These are phyloP conservation scores for Drosophila birchii DNA, from an alignment of 2,888 invertebrate species.

Conservation along the genomic window DNA sequence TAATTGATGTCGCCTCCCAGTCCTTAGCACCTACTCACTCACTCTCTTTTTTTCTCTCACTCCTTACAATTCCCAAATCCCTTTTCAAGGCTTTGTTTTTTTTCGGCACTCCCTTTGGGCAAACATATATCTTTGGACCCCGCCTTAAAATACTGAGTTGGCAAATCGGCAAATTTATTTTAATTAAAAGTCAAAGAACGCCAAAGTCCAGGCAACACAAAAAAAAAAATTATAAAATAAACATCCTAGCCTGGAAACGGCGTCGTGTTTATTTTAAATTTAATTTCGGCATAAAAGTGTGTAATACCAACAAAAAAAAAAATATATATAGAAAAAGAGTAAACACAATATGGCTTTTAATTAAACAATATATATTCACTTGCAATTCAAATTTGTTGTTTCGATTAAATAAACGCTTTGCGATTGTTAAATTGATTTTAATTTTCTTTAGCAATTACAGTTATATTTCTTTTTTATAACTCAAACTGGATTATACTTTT, in stretches of 20 bases:
- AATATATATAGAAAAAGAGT: background rate
- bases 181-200: background rate
- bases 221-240: slow-evolving; percentile 1
- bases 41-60: background rate
- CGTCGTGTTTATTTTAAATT: slow-evolving; percentile 8
- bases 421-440: background rate
- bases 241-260: slow-evolving; percentile 3
- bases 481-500: background rate
- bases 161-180: slow-evolving; percentile 14
- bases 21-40: slow-evolving; percentile 4
- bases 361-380: slow-evolving; percentile 14
- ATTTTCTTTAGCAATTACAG: background rate
- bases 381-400: background rate
- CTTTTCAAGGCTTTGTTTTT: slow-evolving; percentile 11
- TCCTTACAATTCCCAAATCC: slow-evolving; percentile 1
- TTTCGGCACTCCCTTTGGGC: slow-evolving; percentile 44
- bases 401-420: background rate
- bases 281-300: slow-evolving; percentile 13
- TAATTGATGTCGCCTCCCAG: slow-evolving; percentile 68
- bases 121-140: slow-evolving; percentile 38
- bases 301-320: slow-evolving; percentile 6
- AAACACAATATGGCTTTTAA: slow-evolving; percentile 9
- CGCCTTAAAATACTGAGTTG: background rate
- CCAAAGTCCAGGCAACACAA: slow-evolving; percentile 1
- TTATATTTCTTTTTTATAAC: background rate